A percentile compares a stretch with the other conserved stretches of the same genome.
Evolutionary conservation across 92 coral and sea anemone species (phyloP).

Genomic region (Blastomussa wellsi): DNA sequence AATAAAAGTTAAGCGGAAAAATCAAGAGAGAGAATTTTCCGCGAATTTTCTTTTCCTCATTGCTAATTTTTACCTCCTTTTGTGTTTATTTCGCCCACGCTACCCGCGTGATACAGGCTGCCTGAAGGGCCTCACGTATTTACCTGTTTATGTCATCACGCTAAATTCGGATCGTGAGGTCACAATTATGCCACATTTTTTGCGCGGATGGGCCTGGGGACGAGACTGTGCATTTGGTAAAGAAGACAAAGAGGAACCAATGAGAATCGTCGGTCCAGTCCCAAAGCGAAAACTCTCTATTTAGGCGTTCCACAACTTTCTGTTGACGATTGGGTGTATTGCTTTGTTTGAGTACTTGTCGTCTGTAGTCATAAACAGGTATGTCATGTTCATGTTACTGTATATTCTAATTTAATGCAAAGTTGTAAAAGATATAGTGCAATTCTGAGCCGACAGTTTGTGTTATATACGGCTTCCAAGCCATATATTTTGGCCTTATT

Average conservation of each 20-base stretch:
- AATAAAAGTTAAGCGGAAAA: too few relatives aligned
- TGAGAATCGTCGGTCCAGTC: conserved; percentile 2
- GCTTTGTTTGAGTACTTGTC: not conserved
- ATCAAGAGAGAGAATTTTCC: too few relatives aligned
- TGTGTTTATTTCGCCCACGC: not conserved
- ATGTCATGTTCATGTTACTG: not conserved
- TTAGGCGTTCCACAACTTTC: not conserved
- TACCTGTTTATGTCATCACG: not conserved
- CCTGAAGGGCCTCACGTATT: not conserved
- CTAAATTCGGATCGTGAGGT: not conserved
- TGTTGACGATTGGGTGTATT: not conserved
- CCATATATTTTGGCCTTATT: too few relatives aligned
- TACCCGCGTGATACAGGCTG: not conserved
- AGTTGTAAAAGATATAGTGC: not conserved
- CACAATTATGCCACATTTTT: not conserved
- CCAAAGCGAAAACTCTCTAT: not conserved
- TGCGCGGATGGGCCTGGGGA: too few relatives aligned
- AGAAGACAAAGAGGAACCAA: conserved; percentile 4
- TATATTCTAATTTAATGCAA: not conserved
- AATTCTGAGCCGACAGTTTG: not conserved
- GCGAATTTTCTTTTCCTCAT: too few relatives aligned
- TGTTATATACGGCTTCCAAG: not conserved
- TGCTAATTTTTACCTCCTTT: too few relatives aligned
- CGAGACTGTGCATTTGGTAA: too few relatives aligned
- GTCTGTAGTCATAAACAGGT: not conserved